A percentile compares a stretch with the other conserved stretches of the same genome.
Conservation (phyloP, 2,113 vertebrate genomes). For the Daphoenositta chrysoptera region DNA sequence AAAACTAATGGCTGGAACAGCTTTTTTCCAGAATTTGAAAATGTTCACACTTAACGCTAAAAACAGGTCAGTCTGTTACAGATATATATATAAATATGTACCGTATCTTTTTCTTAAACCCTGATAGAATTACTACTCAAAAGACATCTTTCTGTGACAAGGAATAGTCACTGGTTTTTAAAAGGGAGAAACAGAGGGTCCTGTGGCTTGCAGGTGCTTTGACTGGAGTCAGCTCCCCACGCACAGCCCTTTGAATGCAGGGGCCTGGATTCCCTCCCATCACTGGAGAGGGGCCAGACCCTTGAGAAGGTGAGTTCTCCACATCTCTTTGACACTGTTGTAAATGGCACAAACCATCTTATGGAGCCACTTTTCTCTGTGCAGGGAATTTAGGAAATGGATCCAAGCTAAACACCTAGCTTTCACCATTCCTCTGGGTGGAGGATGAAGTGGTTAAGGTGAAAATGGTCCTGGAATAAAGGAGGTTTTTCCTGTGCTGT, state of each 20-base stretch:
- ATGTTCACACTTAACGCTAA: not conserved
- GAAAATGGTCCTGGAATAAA: not conserved
- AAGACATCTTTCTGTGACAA: not conserved
- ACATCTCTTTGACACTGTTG: not conserved
- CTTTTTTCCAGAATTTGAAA: not conserved
- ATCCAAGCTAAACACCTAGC: too few species aligned
- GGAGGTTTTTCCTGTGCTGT: not conserved
- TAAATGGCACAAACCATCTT: not conserved
- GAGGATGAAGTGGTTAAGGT: not conserved
- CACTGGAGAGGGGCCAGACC: not conserved
- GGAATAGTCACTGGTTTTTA: not conserved
- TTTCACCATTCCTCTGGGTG: not conserved
- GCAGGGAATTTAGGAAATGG: not conserved
- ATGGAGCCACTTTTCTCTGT: not conserved
- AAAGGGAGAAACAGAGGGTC: not conserved
- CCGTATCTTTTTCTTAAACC: not conserved
- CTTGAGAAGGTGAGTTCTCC: not conserved
- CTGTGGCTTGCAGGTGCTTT: not conserved
- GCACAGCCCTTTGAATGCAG: not conserved
- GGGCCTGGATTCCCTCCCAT: not conserved
- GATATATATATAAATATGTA: fast-evolving
- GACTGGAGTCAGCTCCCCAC: not conserved
- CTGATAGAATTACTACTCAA: not conserved
- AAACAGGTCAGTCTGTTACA: not conserved
- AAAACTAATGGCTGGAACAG: not conserved